A percentile compares a stretch with the other conserved stretches of the same genome.
Evolutionary conservation across 2,113 vertebrate genomes (phyloP).

Genomic region (Anas platyrhynchos): DNA sequence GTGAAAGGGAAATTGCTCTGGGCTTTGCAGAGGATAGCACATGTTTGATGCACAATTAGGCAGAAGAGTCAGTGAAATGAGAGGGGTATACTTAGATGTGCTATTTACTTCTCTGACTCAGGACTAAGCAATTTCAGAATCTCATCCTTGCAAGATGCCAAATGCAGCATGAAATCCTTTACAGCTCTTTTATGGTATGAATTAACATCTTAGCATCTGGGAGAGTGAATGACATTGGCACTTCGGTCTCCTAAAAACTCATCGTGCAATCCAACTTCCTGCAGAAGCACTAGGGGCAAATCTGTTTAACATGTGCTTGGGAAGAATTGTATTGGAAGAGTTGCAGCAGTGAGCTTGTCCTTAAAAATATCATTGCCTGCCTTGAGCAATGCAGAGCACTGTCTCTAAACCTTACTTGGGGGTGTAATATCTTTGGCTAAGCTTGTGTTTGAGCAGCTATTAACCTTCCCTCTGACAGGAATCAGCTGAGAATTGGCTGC

Average conservation of each 20-base stretch:
- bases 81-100: neutral
- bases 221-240: neutral
- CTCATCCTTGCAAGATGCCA: neutral
- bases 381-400: neutral
- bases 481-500: neutral
- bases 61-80: neutral
- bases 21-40: neutral
- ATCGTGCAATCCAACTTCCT: neutral
- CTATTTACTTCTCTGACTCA: neutral
- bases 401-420: neutral
- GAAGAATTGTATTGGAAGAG: neutral
- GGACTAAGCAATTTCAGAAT: neutral
- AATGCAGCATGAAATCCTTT: constrained; percentile 17
- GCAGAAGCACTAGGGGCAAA: neutral
- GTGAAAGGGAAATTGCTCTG: neutral
- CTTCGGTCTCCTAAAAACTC: neutral
- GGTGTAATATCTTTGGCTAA: neutral
- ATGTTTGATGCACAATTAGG: neutral
- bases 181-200: neutral
- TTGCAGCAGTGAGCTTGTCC: neutral
- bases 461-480: neutral
- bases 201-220: neutral
- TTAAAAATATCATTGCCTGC: neutral
- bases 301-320: accelerated
- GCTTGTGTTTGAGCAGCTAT: neutral